Evolutionary conservation across 2,888 invertebrate species (phyloP), one percentile per base, ranked within the genome.

Genomic region (Drosophila suboccidentalis): DNA sequence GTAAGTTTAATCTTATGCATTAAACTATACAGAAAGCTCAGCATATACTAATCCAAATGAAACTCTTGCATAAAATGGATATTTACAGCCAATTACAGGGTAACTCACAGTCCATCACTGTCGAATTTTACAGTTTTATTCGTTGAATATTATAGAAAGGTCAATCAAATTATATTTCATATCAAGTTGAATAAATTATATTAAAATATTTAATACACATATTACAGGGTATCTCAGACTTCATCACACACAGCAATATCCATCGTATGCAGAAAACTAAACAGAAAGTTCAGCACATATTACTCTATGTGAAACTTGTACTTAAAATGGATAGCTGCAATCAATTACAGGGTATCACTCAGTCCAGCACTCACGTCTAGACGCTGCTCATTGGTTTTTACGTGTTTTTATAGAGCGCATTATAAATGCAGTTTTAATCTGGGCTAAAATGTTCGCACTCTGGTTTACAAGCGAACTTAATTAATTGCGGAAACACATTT

Each of bases 391-490:
- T 62, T 59, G 39, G 15, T 22, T 61, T 63, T 46, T 11, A 10
- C n/a, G 22, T 15, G 58, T 58, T 75, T 61, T 41, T 19, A 26
- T 26, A 26, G 15, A 32, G 50, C 53, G 50, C 39, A 69, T 78
- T 58, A 59, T 65, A 71, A 59, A 71, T 64, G 57, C 69, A 71
- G 57, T 87, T 87, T 66, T 68, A 87, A 82, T 87, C 82, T 60
- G 57, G 62, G 39, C 49, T 61, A 50, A 71, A 71, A 75, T 73
- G 50, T 57, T 76, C 54, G 67, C 59, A 66, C 50, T 54, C 60
- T 15, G 10, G 10, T 53, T 71, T 55, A 71, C 55, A 44, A 58
- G 43, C 34, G 44, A 49, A 65, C 75, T 70, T 79, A 76, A 79
- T 76, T 75, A 76, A 75, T 75, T 70, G 70, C 49, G 10, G 10